Conservation (phyloP, 2,797 vertebrate genomes). For the Acrossocheilus wenchowensis region DNA sequence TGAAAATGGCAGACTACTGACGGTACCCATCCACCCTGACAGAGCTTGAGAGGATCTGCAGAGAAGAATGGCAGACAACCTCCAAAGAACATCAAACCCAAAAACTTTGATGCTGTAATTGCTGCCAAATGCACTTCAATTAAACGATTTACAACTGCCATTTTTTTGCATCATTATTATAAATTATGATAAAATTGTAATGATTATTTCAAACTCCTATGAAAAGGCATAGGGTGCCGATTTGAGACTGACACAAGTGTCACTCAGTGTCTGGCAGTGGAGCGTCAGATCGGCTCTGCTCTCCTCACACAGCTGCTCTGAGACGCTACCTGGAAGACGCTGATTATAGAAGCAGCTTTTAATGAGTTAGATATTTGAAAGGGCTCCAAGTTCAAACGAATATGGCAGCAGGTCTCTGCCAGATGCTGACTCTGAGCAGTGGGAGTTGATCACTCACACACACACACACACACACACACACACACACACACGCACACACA, state of each 20-base stretch:
- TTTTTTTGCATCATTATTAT: slow-evolving; percentile 65
- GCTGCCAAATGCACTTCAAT: background rate
- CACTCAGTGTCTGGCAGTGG: slow-evolving; percentile 67
- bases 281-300: slow-evolving; percentile 73
- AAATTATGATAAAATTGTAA: too few species aligned
- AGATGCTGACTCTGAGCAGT: slow-evolving; percentile 75
- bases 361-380: slow-evolving; percentile 78
- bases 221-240: background rate
- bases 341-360: slow-evolving; percentile 81
- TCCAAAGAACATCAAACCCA: background rate
- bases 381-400: slow-evolving; percentile 79
- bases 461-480: slow-evolving; percentile 27
- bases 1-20: background rate
- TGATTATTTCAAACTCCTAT: background rate
- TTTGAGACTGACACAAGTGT: background rate
- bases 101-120: background rate
- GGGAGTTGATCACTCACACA: slow-evolving; percentile 68
- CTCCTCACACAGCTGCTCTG: slow-evolving; percentile 49
- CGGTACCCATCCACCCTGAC: background rate
- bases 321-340: slow-evolving; percentile 76
- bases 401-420: slow-evolving; percentile 72
- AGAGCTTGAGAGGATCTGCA: background rate
- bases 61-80: background rate
- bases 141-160: background rate
- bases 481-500: slow-evolving; percentile 38